Evolutionary conservation across 1,140 invertebrate species (phyloP).

Genomic region (Drosophila subobscura): DNA sequence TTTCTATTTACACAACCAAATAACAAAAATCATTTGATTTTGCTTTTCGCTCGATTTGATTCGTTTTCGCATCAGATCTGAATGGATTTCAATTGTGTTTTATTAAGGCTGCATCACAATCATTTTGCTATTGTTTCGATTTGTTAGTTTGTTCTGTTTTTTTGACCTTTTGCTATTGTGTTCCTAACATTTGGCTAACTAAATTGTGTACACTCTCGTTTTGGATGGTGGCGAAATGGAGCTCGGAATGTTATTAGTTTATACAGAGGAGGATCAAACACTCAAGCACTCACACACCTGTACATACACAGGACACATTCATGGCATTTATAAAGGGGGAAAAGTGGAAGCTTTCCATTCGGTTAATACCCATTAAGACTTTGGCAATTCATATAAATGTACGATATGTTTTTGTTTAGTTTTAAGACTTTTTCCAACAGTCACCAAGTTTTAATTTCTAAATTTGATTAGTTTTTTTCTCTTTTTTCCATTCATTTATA

Average conservation of each 20-base stretch:
- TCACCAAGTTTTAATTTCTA: conserved; percentile 71
- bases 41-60: conserved; percentile 34
- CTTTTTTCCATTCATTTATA: not conserved
- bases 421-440: conserved; percentile 79
- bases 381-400: conserved; percentile 81
- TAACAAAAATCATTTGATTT: conserved; percentile 28
- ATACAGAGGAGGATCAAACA: conserved; percentile 30
- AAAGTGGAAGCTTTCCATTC: conserved; percentile 9
- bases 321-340: too few species aligned
- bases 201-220: conserved; percentile 49
- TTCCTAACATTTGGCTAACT: conserved; percentile 72
- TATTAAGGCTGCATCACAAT: conserved; percentile 70
- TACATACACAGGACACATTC: conserved; percentile 8
- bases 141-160: conserved; percentile 24
- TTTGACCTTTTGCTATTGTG: conserved; percentile 51
- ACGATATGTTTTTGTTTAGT: conserved; percentile 81
- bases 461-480: conserved; percentile 61
- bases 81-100: conserved; percentile 50
- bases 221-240: conserved; percentile 50
- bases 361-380: conserved; percentile 74
- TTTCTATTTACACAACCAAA: conserved; percentile 52
- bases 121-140: conserved; percentile 65
- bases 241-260: conserved; percentile 70
- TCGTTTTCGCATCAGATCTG: conserved; percentile 27
- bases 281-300: conserved; percentile 36